phyloP scores from a whole-genome alignment of 2,888 invertebrate genomes.

The Lapara coniferarum region DNA sequence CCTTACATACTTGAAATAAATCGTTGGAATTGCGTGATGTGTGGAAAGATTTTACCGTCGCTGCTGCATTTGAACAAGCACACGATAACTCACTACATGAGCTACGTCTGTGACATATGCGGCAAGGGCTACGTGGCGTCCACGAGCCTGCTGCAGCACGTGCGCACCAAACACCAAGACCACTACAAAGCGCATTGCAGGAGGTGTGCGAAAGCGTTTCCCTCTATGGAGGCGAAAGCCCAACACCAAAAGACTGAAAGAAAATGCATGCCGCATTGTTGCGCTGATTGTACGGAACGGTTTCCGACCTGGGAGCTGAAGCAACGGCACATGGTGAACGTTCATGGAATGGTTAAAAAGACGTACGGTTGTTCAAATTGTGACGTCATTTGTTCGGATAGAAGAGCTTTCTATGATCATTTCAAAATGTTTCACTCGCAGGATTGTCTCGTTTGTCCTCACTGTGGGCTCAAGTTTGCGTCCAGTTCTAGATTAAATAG shows the following conservation, averaged over 20 bases:
- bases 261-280: slow-evolving; percentile 30
- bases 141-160: slow-evolving; percentile 29
- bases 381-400: not conserved
- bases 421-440: not conserved
- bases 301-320: slow-evolving; percentile 13
- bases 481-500: not conserved
- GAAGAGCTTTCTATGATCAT: not conserved
- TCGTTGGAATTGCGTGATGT: slow-evolving; percentile 32
- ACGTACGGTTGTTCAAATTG: not conserved
- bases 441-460: not conserved
- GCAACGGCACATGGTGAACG: not conserved
- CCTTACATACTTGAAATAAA: slow-evolving; percentile 34
- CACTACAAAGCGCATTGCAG: slow-evolving; percentile 30
- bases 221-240: slow-evolving; percentile 28
- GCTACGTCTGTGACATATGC: slow-evolving; percentile 42
- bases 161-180: slow-evolving; percentile 31
- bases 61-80: slow-evolving; percentile 43
- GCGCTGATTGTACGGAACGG: slow-evolving; percentile 14
- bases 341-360: slow-evolving; percentile 15
- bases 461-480: not conserved
- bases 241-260: slow-evolving; percentile 30
- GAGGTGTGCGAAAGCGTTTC: slow-evolving; percentile 32
- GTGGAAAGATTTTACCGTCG: slow-evolving; percentile 30
- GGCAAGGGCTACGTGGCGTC: slow-evolving; percentile 32
- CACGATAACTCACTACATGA: slow-evolving; percentile 41